Evolutionary conservation across 2,113 vertebrate genomes (phyloP), one percentile per base, ranked within the genome.

Genomic region (Ammodramus savannarum): DNA sequence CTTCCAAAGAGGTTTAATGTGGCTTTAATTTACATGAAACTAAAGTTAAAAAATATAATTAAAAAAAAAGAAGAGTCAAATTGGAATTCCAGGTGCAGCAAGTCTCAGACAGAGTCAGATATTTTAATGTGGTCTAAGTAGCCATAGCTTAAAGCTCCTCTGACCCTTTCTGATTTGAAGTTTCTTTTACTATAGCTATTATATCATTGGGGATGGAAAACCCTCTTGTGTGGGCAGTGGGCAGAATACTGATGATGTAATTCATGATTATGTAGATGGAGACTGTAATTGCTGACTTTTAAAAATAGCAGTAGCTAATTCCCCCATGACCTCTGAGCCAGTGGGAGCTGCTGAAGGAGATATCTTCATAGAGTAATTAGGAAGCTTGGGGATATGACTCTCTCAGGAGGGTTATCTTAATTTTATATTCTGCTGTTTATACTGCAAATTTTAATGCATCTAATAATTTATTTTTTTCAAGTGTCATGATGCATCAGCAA

Each of bases 131-230:
- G 29, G 21, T 91, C 2, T 62, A 78, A 81, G 75, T 69, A 93
- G 16, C 34, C 23, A 71, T 29, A 78, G 21, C 16, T 92, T 96
- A 44, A 96, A 96, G 34, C 44, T 55, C 39, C 58, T 78, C 46
- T 97, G 94, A 94, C 46, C 41, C 59, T 96, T 95, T 95, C 39
- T 49, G 93, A 93, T 91, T 81, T 84, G n/a, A 93, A 93, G 73
- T 65, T 96, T 96, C 55, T 93, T 96, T 93, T 95, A 54, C 68
- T 93, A n/a, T 67, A 78, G 81, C 34, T 94, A 59, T 96, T 95
- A 57, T 90, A 91, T 83, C 55, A 95, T 49, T 12, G 7, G 8
- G 41, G 34, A 55, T 87, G 77, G 71, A 87, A 94, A 93, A 82
- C 25, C 16, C 85, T 96, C 82, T 65, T 43, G 22, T 61, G 59